Evolutionary conservation across 2,888 invertebrate genomes (phyloP).

Genomic region (Rhagium mordax): DNA sequence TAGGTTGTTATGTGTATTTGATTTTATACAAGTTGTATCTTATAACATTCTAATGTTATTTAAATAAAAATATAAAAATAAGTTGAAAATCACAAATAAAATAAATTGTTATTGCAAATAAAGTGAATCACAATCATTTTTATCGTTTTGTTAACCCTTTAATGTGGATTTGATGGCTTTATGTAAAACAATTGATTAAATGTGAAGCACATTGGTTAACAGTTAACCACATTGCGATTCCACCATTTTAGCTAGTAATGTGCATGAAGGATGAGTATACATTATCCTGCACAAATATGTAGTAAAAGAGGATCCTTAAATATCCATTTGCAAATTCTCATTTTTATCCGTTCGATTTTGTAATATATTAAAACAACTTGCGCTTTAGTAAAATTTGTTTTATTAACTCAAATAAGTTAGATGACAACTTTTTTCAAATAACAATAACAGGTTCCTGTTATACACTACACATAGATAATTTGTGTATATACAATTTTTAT

Average conservation of each 20-base stretch:
- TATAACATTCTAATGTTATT: constrained; percentile 33
- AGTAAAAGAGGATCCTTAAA: no score
- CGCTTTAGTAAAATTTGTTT: constrained; percentile 68
- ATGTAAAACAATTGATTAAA: constrained; percentile 11
- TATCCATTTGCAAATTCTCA: no score
- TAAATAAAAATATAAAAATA: constrained; percentile 33
- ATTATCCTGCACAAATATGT: no score
- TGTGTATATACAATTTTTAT: constrained; percentile 67
- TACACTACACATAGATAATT: constrained; percentile 69
- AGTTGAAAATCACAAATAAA: constrained; percentile 41
- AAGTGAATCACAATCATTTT: constrained; percentile 37
- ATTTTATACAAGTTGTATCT: constrained; percentile 43
- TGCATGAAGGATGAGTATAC: no score
- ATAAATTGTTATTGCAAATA: constrained; percentile 46
- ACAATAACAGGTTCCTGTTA: constrained; percentile 69
- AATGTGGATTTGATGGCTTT: neutral
- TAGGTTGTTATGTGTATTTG: constrained; percentile 41
- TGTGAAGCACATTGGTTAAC: no score
- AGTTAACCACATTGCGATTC: no score
- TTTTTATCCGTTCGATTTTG: no score
- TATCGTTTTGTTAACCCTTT: neutral
- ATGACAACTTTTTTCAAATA: constrained; percentile 70
- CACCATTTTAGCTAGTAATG: no score
- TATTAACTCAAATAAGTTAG: constrained; percentile 72
- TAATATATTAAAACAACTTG: no score